phyloP scores from a whole-genome alignment of 1,140 invertebrate species.

The Pseudomyrmex sp. region DNA sequence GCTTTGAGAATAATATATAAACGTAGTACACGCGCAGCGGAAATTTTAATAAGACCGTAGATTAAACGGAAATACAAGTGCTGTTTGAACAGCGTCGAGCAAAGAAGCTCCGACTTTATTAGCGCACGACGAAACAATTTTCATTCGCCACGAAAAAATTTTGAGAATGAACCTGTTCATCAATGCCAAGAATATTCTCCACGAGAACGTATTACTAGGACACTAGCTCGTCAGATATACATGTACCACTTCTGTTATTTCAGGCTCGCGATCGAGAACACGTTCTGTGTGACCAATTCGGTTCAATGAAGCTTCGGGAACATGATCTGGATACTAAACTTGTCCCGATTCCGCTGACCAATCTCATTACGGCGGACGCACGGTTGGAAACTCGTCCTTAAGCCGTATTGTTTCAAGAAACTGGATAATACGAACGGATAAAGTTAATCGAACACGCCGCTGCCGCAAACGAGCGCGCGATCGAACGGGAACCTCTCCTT shows the following conservation, averaged over 20 bases:
- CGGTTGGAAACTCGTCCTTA: constrained; percentile 58
- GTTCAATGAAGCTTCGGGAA: constrained; percentile 61
- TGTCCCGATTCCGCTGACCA: constrained; percentile 56
- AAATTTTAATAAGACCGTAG: background rate
- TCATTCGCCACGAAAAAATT: background rate
- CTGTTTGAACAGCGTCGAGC: background rate
- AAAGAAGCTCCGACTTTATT: background rate
- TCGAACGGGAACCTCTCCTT: background rate
- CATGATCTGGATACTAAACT: constrained; percentile 55
- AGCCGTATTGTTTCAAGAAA: constrained; percentile 53
- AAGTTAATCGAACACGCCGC: constrained; percentile 34
- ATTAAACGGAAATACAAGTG: constrained; percentile 7
- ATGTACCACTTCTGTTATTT: constrained; percentile 57
- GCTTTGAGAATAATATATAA: constrained; percentile 10
- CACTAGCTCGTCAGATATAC: constrained; percentile 2
- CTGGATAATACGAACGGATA: constrained; percentile 5
- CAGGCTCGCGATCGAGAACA: constrained; percentile 38
- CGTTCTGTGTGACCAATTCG: constrained; percentile 63
- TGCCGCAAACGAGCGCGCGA: background rate
- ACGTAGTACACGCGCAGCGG: background rate
- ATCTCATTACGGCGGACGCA: constrained; percentile 65
- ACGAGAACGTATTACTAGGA: constrained; percentile 5
- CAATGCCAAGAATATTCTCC: constrained; percentile 23
- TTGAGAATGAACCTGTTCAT: background rate
- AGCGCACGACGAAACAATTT: background rate